Conservation (phyloP, 2,113 vertebrate genomes). For the Trochalopteron elliotii region DNA sequence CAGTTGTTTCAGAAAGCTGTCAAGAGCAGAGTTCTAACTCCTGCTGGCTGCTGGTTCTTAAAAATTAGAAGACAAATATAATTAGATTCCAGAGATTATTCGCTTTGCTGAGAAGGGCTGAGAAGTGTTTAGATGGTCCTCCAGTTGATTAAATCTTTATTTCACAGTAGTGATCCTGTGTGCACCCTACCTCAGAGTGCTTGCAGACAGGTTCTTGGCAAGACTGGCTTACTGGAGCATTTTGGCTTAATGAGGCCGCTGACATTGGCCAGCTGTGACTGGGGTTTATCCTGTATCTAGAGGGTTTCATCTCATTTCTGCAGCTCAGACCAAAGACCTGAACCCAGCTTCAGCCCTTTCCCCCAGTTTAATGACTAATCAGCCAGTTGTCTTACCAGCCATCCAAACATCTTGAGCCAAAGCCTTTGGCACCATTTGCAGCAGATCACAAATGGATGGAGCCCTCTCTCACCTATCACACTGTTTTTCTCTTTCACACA, state of each 20-base stretch:
- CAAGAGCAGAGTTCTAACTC: constrained; percentile 28
- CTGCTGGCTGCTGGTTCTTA: constrained; percentile 25
- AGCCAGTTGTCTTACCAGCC: not conserved
- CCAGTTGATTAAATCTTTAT: constrained; percentile 25
- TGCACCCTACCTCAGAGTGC: not conserved
- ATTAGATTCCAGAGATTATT: constrained; percentile 64
- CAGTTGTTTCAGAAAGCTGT: constrained; percentile 47
- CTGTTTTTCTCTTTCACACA: not conserved
- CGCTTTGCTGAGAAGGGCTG: not conserved
- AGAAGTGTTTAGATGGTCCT: constrained; percentile 34
- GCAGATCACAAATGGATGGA: not conserved
- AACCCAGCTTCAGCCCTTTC: not conserved
- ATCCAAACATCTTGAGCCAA: not conserved
- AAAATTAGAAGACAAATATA: constrained; percentile 59
- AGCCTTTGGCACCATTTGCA: not conserved
- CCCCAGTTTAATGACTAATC: not conserved
- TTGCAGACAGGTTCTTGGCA: constrained; percentile 36
- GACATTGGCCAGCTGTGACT: constrained; percentile 17
- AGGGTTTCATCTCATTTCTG: constrained; percentile 28
- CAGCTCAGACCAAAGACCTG: not conserved
- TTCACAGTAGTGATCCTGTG: constrained; percentile 13
- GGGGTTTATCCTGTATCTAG: not conserved
- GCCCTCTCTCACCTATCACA: not conserved
- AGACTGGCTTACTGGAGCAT: not conserved
- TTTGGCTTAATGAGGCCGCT: constrained; percentile 13